Evolutionary conservation across 2,888 invertebrate species (phyloP).

Genomic region (Brenthis hecate): DNA sequence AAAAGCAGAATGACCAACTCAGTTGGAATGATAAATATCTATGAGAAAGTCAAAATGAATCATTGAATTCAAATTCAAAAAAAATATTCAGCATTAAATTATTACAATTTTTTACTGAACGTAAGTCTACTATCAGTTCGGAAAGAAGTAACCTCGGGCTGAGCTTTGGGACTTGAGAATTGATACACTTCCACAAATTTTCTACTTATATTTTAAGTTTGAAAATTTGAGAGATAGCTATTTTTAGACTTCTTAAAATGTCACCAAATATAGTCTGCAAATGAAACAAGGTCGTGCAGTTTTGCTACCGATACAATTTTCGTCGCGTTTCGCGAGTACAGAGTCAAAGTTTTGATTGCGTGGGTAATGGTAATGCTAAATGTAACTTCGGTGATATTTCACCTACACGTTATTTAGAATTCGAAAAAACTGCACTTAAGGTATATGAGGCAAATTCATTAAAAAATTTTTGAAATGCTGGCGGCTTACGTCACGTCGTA

Average conservation of each 20-base stretch:
- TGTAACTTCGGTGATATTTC: slow-evolving; percentile 9
- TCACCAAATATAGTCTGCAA: neutral
- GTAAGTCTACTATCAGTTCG: too few species aligned
- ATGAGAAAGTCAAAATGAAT: too few species aligned
- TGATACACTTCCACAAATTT: too few species aligned
- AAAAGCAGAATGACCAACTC: too few species aligned
- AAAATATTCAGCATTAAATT: too few species aligned
- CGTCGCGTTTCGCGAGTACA: neutral
- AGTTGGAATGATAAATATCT: too few species aligned
- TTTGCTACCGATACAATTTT: slow-evolving; percentile 6
- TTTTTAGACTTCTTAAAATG: neutral
- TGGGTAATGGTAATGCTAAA: slow-evolving; percentile 6
- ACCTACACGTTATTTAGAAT: neutral
- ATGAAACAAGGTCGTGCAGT: neutral
- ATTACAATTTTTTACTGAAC: too few species aligned
- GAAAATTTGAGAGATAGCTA: neutral
- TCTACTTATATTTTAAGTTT: too few species aligned
- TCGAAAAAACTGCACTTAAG: neutral
- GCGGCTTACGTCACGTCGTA: neutral
- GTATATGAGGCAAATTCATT: neutral
- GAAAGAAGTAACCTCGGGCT: too few species aligned
- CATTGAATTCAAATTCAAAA: too few species aligned
- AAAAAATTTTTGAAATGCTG: neutral
- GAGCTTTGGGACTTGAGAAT: too few species aligned
- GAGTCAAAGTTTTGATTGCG: slow-evolving; percentile 9